Evolutionary conservation across 1,140 invertebrate genomes (phyloP).

Genomic region (Drosophila pruinosa): DNA sequence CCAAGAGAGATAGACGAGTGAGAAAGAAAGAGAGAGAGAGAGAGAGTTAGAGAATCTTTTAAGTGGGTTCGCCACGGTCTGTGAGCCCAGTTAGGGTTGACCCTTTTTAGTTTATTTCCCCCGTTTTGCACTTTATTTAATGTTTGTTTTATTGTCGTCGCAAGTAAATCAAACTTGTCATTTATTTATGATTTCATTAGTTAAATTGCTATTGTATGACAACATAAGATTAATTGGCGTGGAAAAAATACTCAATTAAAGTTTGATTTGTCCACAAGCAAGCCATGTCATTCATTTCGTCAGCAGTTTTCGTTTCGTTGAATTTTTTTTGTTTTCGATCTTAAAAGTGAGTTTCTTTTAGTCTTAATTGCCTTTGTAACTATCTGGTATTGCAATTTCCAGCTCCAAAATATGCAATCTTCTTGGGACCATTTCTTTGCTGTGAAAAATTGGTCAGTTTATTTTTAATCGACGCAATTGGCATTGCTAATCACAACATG

Average conservation of each 20-base stretch:
- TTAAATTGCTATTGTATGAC: conserved; percentile 43
- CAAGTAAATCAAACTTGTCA: conserved; percentile 65
- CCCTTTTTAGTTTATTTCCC: conserved; percentile 23
- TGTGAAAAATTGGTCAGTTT: neutral
- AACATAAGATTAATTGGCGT: neutral
- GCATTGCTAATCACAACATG: neutral
- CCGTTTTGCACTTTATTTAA: conserved; percentile 69
- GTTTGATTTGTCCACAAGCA: neutral
- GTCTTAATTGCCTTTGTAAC: neutral
- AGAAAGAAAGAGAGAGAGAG: neutral
- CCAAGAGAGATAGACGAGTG: neutral
- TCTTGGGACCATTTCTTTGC: conserved; percentile 19
- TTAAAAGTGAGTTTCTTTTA: conserved; percentile 26
- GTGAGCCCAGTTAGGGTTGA: conserved; percentile 47
- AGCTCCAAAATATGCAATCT: conserved; percentile 14
- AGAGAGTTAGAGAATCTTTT: conserved; percentile 2
- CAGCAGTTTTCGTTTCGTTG: neutral
- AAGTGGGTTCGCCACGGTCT: conserved; percentile 24
- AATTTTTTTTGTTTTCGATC: conserved; percentile 25
- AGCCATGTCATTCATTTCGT: neutral
- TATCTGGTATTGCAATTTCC: neutral
- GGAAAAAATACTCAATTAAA: neutral
- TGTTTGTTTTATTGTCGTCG: conserved; percentile 53
- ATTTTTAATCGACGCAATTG: neutral
- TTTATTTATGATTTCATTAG: conserved; percentile 74